Percentiles rank a stretch among this genome's conserved stretches.
phyloP scores from a whole-genome alignment of 2,888 invertebrate species.

The Cylloceria caligata region DNA sequence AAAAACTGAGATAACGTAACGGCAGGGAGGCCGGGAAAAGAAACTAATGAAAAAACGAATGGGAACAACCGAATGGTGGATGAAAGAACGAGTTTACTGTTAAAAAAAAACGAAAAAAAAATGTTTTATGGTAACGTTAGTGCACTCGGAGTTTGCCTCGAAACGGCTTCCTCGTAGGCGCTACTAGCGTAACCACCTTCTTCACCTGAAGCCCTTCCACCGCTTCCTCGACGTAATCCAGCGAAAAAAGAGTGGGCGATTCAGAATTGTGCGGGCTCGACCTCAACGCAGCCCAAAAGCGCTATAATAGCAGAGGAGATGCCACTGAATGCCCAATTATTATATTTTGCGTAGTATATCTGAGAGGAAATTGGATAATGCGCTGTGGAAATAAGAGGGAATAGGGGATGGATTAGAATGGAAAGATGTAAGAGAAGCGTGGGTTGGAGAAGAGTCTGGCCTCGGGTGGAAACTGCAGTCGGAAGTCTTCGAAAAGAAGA shows the following conservation, averaged over 20 bases:
- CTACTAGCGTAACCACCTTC: constrained; percentile 76
- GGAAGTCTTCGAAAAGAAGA: constrained; percentile 55
- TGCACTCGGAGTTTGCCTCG: background rate
- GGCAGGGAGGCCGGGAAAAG: constrained; percentile 25
- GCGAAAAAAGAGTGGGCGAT: constrained; percentile 68
- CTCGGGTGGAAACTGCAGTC: constrained; percentile 30
- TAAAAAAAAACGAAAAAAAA: constrained; percentile 15
- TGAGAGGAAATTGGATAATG: constrained; percentile 81
- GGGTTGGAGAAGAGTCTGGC: constrained; percentile 54
- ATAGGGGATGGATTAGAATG: constrained; percentile 53
- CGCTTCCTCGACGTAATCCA: constrained; percentile 51
- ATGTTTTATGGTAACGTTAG: constrained; percentile 18
- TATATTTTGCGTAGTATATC: constrained; percentile 75
- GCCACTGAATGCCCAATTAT: constrained; percentile 81
- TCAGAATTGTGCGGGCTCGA: constrained; percentile 67
- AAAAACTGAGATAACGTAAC: constrained; percentile 39
- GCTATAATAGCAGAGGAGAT: background rate
- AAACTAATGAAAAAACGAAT: constrained; percentile 10
- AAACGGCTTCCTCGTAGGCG: constrained; percentile 60
- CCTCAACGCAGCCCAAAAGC: constrained; percentile 6
- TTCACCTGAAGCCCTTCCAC: constrained; percentile 71
- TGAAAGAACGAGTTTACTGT: constrained; percentile 2
- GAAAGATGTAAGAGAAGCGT: constrained; percentile 59
- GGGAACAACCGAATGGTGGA: constrained; percentile 51
- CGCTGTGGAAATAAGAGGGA: constrained; percentile 58